Percentiles rank a stretch among this genome's conserved stretches.
These are phyloP conservation scores for Chionomys nivalis DNA, from an alignment of 2,113 vertebrate genomes.

Conservation along the genomic window DNA sequence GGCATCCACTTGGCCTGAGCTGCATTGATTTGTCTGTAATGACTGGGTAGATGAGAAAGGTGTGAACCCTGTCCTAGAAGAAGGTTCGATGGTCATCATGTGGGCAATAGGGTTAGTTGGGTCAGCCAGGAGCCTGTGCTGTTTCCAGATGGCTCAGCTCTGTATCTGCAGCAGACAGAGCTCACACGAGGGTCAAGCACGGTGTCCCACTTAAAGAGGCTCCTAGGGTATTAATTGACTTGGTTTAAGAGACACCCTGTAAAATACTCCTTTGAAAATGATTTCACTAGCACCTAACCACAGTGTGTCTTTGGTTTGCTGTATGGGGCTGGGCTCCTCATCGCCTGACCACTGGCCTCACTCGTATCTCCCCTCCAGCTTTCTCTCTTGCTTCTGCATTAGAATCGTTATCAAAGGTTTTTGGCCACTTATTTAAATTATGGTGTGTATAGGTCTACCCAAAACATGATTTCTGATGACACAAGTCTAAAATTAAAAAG, in stretches of 20 bases:
- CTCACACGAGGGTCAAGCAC: slow-evolving; percentile 20
- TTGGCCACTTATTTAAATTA: slow-evolving; percentile 7
- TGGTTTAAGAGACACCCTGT: slow-evolving; percentile 66
- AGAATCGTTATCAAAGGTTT: neutral
- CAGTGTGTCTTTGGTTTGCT: slow-evolving; percentile 45
- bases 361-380: neutral
- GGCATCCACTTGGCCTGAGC: neutral
- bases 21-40: neutral
- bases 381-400: neutral
- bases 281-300: slow-evolving; percentile 69
- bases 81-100: neutral
- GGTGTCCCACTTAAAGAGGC: slow-evolving; percentile 60
- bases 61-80: neutral
- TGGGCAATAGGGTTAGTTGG: too few relatives aligned
- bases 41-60: neutral
- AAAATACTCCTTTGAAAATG: slow-evolving; percentile 67
- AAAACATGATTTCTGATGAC: neutral
- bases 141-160: neutral
- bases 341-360: neutral
- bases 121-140: neutral
- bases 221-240: slow-evolving; percentile 61
- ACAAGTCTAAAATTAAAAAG: neutral
- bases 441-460: neutral
- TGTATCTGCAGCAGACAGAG: neutral
- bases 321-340: neutral